Evolutionary conservation across 2,797 vertebrate genomes (phyloP).

Genomic region (Staurois parvus): DNA sequence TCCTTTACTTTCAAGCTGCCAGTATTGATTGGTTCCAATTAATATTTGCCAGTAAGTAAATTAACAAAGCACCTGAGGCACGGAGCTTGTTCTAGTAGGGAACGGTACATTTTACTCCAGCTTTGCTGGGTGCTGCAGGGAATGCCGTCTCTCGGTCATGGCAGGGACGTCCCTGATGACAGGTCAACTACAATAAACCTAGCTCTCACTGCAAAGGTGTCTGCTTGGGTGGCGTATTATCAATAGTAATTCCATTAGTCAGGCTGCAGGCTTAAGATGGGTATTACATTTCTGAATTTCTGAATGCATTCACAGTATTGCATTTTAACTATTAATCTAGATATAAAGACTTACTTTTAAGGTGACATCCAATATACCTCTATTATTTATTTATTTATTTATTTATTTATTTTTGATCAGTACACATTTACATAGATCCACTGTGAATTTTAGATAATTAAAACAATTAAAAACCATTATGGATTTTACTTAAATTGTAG

Average conservation of each 20-base stretch:
- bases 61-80: constrained; percentile 78
- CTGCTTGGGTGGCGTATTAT: constrained; percentile 84
- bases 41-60: constrained; percentile 80
- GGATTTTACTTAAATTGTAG: no score
- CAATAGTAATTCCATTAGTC: constrained; percentile 91
- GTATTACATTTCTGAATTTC: constrained; percentile 66
- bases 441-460: no score
- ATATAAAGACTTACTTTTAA: constrained; percentile 35
- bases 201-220: constrained; percentile 81
- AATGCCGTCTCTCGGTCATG: constrained; percentile 82
- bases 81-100: constrained; percentile 67
- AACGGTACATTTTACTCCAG: constrained; percentile 66
- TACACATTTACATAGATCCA: no score
- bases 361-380: constrained; percentile 1
- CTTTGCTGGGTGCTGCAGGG: constrained; percentile 74
- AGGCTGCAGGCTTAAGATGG: constrained; percentile 68
- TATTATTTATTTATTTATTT: no score
- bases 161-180: constrained; percentile 77
- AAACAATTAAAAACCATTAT: no score
- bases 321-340: constrained; percentile 71
- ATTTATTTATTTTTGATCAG: no score
- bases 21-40: constrained; percentile 79
- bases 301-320: constrained; percentile 65
- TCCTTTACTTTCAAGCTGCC: constrained; percentile 66
- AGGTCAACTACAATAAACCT: constrained; percentile 79